Percentiles rank a stretch among this genome's conserved stretches.
Evolutionary conservation across 1,140 invertebrate species (phyloP).

Genomic region (Brachionus calyciflorus): DNA sequence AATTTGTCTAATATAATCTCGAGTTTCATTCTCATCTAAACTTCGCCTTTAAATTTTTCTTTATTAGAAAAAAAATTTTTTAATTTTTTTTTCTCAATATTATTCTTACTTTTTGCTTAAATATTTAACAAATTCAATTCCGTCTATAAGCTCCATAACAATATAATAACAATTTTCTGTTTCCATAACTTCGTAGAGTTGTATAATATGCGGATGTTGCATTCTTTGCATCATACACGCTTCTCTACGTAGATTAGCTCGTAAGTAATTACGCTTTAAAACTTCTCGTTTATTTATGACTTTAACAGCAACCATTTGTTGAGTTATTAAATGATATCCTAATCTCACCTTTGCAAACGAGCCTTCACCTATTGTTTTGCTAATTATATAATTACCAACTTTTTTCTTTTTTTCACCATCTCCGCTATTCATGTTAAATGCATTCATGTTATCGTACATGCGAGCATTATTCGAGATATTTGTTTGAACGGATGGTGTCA

Average conservation of each 20-base stretch:
- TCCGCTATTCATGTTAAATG: slow-evolving; percentile 17
- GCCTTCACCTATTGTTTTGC: slow-evolving; percentile 53
- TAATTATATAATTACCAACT: slow-evolving; percentile 55
- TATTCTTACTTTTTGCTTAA: slow-evolving; percentile 46
- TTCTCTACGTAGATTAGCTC: slow-evolving; percentile 54
- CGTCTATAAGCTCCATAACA: slow-evolving; percentile 54
- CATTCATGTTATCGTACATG: slow-evolving; percentile 16
- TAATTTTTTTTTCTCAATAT: background rate
- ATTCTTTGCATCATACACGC: slow-evolving; percentile 53
- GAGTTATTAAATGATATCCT: slow-evolving; percentile 53
- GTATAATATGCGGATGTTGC: slow-evolving; percentile 55
- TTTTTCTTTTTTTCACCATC: slow-evolving; percentile 51
- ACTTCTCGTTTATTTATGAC: slow-evolving; percentile 54
- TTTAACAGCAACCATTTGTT: slow-evolving; percentile 58
- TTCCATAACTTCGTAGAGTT: slow-evolving; percentile 58
- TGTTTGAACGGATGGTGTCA: slow-evolving; percentile 3
- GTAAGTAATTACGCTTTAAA: slow-evolving; percentile 51
- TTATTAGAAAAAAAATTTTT: background rate
- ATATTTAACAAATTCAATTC: slow-evolving; percentile 51
- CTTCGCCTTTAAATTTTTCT: slow-evolving; percentile 33
- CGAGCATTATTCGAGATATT: background rate
- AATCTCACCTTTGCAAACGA: slow-evolving; percentile 55
- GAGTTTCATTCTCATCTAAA: slow-evolving; percentile 75
- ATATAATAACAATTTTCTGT: slow-evolving; percentile 58
- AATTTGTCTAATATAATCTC: slow-evolving; percentile 89